A percentile compares a stretch with the other conserved stretches of the same genome.
phyloP scores from a whole-genome alignment of 2,888 invertebrate genomes.

The Tinea trinotella region DNA sequence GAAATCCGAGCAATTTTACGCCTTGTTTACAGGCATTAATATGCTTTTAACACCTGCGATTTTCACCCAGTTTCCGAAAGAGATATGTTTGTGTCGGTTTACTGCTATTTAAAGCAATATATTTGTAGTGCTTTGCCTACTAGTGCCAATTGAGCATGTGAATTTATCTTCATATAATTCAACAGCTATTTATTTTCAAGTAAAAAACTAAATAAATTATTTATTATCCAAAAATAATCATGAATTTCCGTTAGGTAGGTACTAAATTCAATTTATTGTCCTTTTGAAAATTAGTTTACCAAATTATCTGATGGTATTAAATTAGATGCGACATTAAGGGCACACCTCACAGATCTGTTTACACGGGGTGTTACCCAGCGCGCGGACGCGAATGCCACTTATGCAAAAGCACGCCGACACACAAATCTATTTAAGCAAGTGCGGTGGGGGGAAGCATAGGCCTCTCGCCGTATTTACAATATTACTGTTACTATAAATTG shows the following conservation, averaged over 20 bases:
- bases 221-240: too few species aligned
- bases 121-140: neutral
- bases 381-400: constrained; percentile 43
- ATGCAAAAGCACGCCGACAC: constrained; percentile 59
- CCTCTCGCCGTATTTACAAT: constrained; percentile 54
- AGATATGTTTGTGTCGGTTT: constrained; percentile 9
- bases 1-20: constrained; percentile 56
- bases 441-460: constrained; percentile 28
- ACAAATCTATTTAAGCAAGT: constrained; percentile 59
- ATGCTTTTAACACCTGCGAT: constrained; percentile 67
- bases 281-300: constrained; percentile 12
- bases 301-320: constrained; percentile 44
- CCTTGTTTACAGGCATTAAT: constrained; percentile 63
- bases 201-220: too few species aligned
- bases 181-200: too few species aligned
- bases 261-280: neutral
- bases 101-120: constrained; percentile 1
- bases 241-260: too few species aligned
- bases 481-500: constrained; percentile 69
- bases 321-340: constrained; percentile 37
- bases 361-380: constrained; percentile 41
- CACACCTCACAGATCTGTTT: constrained; percentile 31
- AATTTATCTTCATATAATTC: neutral
- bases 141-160: neutral
- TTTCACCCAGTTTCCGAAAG: constrained; percentile 21